Evolutionary conservation across 2,797 vertebrate genomes (phyloP).

Genomic region (Sebastes wilsoni): DNA sequence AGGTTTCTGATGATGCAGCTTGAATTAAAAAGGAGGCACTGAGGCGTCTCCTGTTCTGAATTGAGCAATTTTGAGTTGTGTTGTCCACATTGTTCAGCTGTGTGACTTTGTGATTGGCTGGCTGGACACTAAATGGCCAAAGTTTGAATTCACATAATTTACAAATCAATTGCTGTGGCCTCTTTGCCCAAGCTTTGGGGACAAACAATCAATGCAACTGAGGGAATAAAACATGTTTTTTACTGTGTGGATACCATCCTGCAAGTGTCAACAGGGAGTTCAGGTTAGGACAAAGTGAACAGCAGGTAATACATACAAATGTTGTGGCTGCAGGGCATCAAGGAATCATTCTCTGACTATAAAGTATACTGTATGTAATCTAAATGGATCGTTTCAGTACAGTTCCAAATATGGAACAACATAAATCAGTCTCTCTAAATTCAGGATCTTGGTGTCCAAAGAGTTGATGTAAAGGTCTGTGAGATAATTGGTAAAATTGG

Average conservation of each 20-base stretch:
- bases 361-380: not conserved
- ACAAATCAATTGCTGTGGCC: conserved; percentile 23
- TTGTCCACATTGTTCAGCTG: conserved; percentile 2
- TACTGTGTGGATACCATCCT: not conserved
- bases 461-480: not conserved
- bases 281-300: not conserved
- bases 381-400: not conserved
- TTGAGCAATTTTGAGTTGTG: not conserved
- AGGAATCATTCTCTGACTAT: not conserved
- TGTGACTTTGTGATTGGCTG: not conserved
- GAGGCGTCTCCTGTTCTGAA: not conserved
- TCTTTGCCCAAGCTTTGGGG: not conserved
- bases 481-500: not conserved
- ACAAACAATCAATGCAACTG: conserved; percentile 30
- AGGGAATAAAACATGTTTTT: conserved; percentile 6
- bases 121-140: conserved; percentile 1
- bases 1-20: conserved; percentile 1
- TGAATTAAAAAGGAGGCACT: not conserved
- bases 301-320: not conserved
- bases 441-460: not conserved
- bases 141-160: conserved; percentile 22
- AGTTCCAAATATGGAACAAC: not conserved
- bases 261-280: not conserved
- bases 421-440: not conserved
- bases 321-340: not conserved